phyloP scores from a whole-genome alignment of 2,888 invertebrate genomes.

The Cryptocephalus moraei region DNA sequence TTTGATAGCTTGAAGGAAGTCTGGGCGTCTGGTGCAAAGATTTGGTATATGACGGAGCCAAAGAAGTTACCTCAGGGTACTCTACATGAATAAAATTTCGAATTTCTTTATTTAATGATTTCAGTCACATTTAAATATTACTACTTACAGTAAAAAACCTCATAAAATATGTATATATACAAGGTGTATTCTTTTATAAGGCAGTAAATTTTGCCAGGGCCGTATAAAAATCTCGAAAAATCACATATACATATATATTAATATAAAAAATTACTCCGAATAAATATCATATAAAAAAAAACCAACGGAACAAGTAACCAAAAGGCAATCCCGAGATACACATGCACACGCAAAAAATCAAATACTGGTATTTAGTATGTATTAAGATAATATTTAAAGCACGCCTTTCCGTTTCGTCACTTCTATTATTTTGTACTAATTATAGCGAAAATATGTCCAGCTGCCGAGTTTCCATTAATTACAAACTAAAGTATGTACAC shows the following conservation, averaged over 20 bases:
- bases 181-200: background rate
- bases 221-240: background rate
- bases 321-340: slow-evolving; percentile 8
- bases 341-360: slow-evolving; percentile 11
- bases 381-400: slow-evolving; percentile 5
- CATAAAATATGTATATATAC: slow-evolving; percentile 18
- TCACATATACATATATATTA: background rate
- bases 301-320: slow-evolving; percentile 1
- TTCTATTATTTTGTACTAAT: slow-evolving; percentile 22
- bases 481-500: too few species aligned
- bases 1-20: too few species aligned
- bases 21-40: too few species aligned
- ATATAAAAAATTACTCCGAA: slow-evolving; percentile 7
- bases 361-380: slow-evolving; percentile 11
- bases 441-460: slow-evolving; percentile 20
- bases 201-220: background rate
- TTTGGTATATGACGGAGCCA: too few species aligned
- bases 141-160: slow-evolving; percentile 27
- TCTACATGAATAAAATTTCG: background rate
- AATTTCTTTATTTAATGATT: background rate
- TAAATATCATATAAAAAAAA: slow-evolving; percentile 10
- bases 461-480: too few species aligned
- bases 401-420: background rate
- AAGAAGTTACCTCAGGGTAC: background rate
- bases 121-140: slow-evolving; percentile 5